phyloP scores from a whole-genome alignment of 2,797 vertebrate species.

The Gymnoscopelus microlampas region DNA sequence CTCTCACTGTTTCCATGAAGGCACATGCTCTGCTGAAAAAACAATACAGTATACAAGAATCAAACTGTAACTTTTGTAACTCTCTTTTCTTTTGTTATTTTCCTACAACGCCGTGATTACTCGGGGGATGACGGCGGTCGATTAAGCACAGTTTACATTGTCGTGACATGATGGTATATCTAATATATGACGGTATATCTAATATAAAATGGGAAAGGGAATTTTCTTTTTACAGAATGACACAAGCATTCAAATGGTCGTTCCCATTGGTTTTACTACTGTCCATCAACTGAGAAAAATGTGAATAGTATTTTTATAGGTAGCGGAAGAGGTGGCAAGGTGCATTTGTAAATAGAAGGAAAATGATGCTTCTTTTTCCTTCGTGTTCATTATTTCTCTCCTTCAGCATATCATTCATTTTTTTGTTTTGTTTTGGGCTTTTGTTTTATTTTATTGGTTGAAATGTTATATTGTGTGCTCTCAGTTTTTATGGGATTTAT shows the following conservation, averaged over 20 bases:
- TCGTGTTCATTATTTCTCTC: slow-evolving; percentile 54
- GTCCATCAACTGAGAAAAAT: slow-evolving; percentile 90
- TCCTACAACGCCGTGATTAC: slow-evolving; percentile 44
- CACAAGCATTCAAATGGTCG: slow-evolving; percentile 58
- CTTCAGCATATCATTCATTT: slow-evolving; percentile 68
- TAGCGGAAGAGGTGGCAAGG: slow-evolving; percentile 88
- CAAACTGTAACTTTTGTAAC: slow-evolving; percentile 38
- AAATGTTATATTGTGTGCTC: slow-evolving; percentile 79
- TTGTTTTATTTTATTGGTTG: slow-evolving; percentile 64
- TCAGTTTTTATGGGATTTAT: slow-evolving; percentile 63
- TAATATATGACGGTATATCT: slow-evolving; percentile 22
- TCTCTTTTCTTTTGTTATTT: slow-evolving; percentile 43
- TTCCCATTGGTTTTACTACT: slow-evolving; percentile 82
- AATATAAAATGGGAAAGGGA: slow-evolving; percentile 35
- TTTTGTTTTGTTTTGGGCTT: slow-evolving; percentile 74
- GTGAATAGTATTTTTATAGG: slow-evolving; percentile 99
- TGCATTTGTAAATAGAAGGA: slow-evolving; percentile 94
- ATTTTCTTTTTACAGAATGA: slow-evolving; percentile 59
- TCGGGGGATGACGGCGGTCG: slow-evolving; percentile 57
- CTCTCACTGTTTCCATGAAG: background rate
- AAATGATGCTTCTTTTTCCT: slow-evolving; percentile 69
- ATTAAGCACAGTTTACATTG: slow-evolving; percentile 81
- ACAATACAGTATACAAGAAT: slow-evolving; percentile 34
- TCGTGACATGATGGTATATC: slow-evolving; percentile 46
- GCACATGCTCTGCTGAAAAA: slow-evolving; percentile 12